Base-by-base conservation (phyloP, 2,888 invertebrate genomes). In the Sthenelais limicola region DNA sequence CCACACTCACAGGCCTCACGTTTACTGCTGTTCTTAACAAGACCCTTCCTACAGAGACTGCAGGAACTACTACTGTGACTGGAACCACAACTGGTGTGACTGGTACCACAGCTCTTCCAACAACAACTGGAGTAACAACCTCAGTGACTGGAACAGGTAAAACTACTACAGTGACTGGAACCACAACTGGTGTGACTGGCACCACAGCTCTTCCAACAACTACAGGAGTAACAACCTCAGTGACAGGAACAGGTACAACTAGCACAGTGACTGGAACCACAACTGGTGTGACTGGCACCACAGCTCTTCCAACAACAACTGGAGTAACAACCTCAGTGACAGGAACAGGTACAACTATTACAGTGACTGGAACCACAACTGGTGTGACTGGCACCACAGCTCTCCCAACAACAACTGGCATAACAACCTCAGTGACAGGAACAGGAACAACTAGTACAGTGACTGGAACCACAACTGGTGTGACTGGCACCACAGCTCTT, bases 361-460 rank as follows among this genome's bases (percentile, higher is more conserved):
- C 52, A 24, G 52, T 26, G n/a, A n/a, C n/a, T 24, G 52, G n/a
- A 12, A 2, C 21, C 3, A 24, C 21, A 52, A 52, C 52, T 26
- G n/a, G n/a, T n/a, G n/a, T n/a, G 24, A 52, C 52, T 52, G 12
- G 3, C 3, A 3, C 52, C 24, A 24, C 52, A 28, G 52, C 3
- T 52, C 5, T 15, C 3, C 30, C 21, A 5, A 3, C 52, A 52
- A 52, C 52, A 52, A 52, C 52, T 52, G 30, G 28, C 24, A 4
- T 30, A 2, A 3, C 52, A 52, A 3, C 24, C 15, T 26, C 5
- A n/a, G 3, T 52, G 3, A 24, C 52, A 52, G 21, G n/a, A 24
- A 52, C 52, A 52, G n/a, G n/a, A n/a, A 52, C 52, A 24, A 52
- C 52, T 24, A 52, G 28, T 24, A 30, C 28, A 52, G 52, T 26